Conservation (phyloP, 2,797 vertebrate genomes). For the Buphagus erythrorhynchus region DNA sequence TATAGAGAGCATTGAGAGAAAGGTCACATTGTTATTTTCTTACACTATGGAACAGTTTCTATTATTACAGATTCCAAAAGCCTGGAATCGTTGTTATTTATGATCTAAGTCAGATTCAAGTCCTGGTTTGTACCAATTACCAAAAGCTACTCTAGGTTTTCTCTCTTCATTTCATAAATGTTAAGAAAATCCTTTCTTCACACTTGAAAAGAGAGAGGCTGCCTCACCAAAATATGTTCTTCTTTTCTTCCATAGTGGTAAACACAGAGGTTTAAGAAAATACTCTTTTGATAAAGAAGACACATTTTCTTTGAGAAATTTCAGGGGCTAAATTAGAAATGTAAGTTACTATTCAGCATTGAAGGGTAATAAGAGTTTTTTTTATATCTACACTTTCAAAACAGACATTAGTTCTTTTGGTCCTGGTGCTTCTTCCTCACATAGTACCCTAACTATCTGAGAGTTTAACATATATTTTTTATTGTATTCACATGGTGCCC, state of each 20-base stretch:
- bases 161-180: slow-evolving; percentile 3
- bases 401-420: not conserved
- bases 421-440: not conserved
- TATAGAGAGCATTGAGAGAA: slow-evolving; percentile 23
- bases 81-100: slow-evolving; percentile 41
- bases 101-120: slow-evolving; percentile 39
- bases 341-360: not conserved
- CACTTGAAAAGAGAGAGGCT: not conserved
- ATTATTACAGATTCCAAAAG: slow-evolving; percentile 45
- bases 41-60: slow-evolving; percentile 49
- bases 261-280: not conserved
- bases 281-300: not conserved
- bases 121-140: slow-evolving; percentile 14
- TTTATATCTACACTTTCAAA: not conserved
- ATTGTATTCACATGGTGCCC: not conserved
- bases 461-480: not conserved
- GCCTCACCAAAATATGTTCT: not conserved
- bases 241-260: not conserved
- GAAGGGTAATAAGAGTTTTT: not conserved
- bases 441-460: not conserved
- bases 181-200: slow-evolving; percentile 20
- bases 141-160: not conserved
- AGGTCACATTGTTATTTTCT: slow-evolving; percentile 64
- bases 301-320: not conserved
- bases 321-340: not conserved